Base-by-base conservation (phyloP, 2,888 invertebrate species). In the Hoplodrina blanda region DNA sequence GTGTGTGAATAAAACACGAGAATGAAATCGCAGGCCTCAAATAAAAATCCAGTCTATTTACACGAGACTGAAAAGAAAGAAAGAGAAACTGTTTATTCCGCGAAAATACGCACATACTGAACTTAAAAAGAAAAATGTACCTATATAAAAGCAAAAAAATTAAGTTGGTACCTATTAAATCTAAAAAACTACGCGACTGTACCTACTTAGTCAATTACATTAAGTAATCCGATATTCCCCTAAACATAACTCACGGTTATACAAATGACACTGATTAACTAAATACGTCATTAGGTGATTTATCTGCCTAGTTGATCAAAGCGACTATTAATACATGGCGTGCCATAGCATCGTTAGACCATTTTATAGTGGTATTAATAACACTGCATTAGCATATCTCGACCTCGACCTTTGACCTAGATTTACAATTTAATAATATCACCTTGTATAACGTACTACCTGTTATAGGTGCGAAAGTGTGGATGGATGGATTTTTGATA, bases 391-490 rank as follows among this genome's bases (percentile, higher is more conserved):
- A 72, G 25, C 37, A 57, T 72, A 74, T 52, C 44, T n/a, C 41
- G 55, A 69, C 82, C 82, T 71, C 82, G 80, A 76, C 69, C 70
- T 75, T 74, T 74, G 65, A 63, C 81, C 81, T 73, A 75, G 57
- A 82, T 84, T n/a, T 75, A 67, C 59, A 62, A 33, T 61, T 62
- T 74, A 67, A 67, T 63, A 69, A 65, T 70, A 71, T 65, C 66
- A 52, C 8, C 30, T 25, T 69, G 17, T 62, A 65, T 55, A 62
- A 61, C n/a, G 3, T 52, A 17, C 25, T n/a, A n/a, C n/a, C n/a
- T n/a, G n/a, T n/a, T n/a, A n/a, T n/a, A n/a, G n/a, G n/a, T n/a
- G n/a, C n/a, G n/a, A n/a, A n/a, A n/a, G n/a, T n/a, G n/a, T n/a
- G n/a, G n/a, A n/a, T n/a, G n/a, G n/a, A n/a, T n/a, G n/a, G n/a